These are phyloP conservation scores for Ceratothoa steindachneri DNA, from an alignment of 2,888 invertebrate species.

Conservation along the genomic window DNA sequence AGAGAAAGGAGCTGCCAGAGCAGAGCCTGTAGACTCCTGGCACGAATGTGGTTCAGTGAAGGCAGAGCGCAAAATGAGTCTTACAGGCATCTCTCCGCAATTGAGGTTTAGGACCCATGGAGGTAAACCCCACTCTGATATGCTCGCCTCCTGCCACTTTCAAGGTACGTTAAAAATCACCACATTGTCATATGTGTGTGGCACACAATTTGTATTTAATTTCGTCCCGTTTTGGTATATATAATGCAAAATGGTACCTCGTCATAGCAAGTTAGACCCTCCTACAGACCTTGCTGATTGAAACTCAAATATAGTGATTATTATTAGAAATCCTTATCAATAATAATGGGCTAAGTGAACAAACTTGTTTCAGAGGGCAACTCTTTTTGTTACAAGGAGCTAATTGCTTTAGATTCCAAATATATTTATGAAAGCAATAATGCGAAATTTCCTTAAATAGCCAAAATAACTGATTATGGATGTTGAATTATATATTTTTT, in stretches of 20 bases:
- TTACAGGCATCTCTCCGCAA: conserved; percentile 45
- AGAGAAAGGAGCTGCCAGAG: conserved; percentile 26
- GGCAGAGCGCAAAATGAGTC: conserved; percentile 46
- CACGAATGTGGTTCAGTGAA: conserved; percentile 46
- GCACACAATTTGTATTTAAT: neutral
- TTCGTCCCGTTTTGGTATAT: too few relatives aligned
- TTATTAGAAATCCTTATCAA: neutral
- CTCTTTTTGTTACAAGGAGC: neutral
- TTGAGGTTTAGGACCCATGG: conserved; percentile 24
- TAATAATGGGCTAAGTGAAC: conserved; percentile 7
- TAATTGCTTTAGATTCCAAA: neutral
- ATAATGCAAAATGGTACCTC: neutral
- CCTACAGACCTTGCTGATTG: neutral
- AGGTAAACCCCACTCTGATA: conserved; percentile 41
- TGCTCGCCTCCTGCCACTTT: conserved; percentile 20
- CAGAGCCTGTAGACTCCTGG: conserved; percentile 47
- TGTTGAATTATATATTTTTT: too few relatives aligned
- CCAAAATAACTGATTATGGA: too few relatives aligned
- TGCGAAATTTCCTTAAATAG: too few relatives aligned
- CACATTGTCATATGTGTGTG: too few relatives aligned
- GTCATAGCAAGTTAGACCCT: neutral
- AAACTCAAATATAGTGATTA: neutral
- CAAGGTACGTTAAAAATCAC: neutral
- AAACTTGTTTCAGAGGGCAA: conserved; percentile 1
- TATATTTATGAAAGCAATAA: too few relatives aligned